Evolutionary conservation across 2,888 invertebrate species (phyloP), one percentile per base, ranked within the genome.

Genomic region (Ormyrus labotus): DNA sequence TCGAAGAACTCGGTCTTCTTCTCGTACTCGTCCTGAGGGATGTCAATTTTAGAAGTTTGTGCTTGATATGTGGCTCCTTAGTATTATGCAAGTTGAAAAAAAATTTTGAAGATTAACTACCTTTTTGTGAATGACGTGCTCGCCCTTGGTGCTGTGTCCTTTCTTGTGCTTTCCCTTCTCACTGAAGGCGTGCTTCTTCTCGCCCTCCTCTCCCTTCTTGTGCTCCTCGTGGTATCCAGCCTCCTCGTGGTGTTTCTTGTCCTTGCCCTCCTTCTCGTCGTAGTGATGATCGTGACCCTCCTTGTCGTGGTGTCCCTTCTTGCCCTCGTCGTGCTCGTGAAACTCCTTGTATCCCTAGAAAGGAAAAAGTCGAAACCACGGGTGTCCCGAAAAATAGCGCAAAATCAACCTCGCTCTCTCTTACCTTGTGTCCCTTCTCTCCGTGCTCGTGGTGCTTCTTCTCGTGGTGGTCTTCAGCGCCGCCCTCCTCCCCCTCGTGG

Each of bases 1-100:
- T 95, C 95, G 86, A 94, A 95, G 91, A 95, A 95, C 87, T 95
- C 95, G 53, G 94, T 94, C 81, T 94, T 94, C 88, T 95, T 95
- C 86, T 95, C 94, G 87, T 93, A 95, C 86, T 95, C 95, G 84
- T 95, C 95, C 88, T 90, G 81, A n/a, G 8, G 63, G 19, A 70
- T 34, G 19, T 50, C 50, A 19, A 50, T 50, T 13, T 7, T 19
- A 9, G 47, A 61, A 6, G 8, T 34, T 34, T 34, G 13, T 13
- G 13, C 34, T 3, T 3, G 34, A 4, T 3, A 34, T 4, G 34
- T 19, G 19, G 0, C 19, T 19, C 1, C 19, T 19, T 19, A 19
- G 19, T 19, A 19, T 19, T 2, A 19, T 19, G 1, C 2, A 19
- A 19, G 2, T 19, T 19, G 19, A 19, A 19, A 19, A 19, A 2